phyloP scores from a whole-genome alignment of 2,113 vertebrate genomes.

The Tiliqua scincoides region DNA sequence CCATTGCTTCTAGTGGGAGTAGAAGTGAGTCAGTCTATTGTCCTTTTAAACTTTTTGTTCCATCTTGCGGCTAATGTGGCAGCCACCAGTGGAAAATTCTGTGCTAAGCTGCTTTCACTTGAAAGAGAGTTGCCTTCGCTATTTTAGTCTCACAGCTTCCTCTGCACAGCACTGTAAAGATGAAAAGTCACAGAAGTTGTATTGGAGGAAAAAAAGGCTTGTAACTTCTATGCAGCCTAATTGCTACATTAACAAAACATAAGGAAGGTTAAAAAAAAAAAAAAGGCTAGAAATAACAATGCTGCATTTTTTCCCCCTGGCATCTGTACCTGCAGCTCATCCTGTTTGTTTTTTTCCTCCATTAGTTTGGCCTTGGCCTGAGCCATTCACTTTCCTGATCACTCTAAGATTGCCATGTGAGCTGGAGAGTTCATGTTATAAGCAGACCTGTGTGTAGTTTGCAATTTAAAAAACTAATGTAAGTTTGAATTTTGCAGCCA shows the following conservation, averaged over 20 bases:
- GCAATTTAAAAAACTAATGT: background rate
- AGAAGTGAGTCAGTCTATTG: background rate
- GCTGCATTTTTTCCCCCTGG: background rate
- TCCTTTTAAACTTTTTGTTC: slow-evolving; percentile 13
- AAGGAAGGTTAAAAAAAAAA: background rate
- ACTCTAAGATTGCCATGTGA: background rate
- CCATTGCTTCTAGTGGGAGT: background rate
- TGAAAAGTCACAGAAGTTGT: slow-evolving; percentile 34
- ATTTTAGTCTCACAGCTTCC: slow-evolving; percentile 29
- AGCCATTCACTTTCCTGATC: background rate
- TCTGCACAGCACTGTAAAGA: background rate
- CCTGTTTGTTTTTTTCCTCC: background rate
- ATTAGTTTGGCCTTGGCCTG: background rate
- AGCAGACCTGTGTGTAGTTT: background rate
- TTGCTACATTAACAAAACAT: background rate
- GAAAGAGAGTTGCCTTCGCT: slow-evolving; percentile 44
- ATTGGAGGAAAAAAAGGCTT: background rate
- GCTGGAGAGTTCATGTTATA: background rate
- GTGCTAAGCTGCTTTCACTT: slow-evolving; percentile 40
- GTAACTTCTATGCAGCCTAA: background rate
- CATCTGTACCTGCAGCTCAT: background rate
- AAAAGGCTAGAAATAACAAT: background rate
- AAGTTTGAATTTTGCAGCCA: background rate
- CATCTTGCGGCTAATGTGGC: background rate
- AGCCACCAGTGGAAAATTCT: slow-evolving; percentile 28